Evolutionary conservation across 1,140 invertebrate genomes (phyloP).

Genomic region (Dendrolimus kikuchii): DNA sequence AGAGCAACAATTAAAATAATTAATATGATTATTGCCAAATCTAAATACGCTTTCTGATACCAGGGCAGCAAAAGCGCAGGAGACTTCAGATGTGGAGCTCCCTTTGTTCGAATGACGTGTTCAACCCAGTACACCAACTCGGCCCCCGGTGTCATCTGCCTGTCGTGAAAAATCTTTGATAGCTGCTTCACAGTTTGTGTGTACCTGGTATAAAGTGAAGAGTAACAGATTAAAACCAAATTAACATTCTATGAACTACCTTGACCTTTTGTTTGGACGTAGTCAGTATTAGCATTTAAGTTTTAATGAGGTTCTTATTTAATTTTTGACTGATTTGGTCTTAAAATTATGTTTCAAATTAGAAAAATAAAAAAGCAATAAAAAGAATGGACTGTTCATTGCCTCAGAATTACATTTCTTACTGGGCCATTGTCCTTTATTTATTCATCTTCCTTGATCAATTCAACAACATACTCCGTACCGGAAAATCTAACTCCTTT

Average conservation of each 20-base stretch:
- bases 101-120: constrained; percentile 31
- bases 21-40: constrained; percentile 2
- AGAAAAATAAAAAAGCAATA: no score
- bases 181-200: constrained; percentile 27
- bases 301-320: no score
- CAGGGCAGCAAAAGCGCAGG: constrained; percentile 25
- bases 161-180: constrained; percentile 36
- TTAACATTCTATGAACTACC: not conserved
- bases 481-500: no score
- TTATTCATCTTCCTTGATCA: no score
- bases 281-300: no score
- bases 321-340: not conserved
- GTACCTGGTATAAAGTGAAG: constrained; percentile 25
- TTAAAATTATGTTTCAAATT: constrained; percentile 1
- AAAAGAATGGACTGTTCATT: no score
- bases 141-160: constrained; percentile 28
- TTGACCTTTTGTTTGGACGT: no score
- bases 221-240: not conserved
- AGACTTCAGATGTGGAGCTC: constrained; percentile 35
- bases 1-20: not conserved
- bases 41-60: constrained; percentile 24
- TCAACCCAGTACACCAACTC: constrained; percentile 40
- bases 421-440: no score
- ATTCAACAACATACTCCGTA: no score
- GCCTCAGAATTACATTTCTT: no score